Conservation (phyloP, 2,113 vertebrate species). For the Gnathonemus longibarbis region DNA sequence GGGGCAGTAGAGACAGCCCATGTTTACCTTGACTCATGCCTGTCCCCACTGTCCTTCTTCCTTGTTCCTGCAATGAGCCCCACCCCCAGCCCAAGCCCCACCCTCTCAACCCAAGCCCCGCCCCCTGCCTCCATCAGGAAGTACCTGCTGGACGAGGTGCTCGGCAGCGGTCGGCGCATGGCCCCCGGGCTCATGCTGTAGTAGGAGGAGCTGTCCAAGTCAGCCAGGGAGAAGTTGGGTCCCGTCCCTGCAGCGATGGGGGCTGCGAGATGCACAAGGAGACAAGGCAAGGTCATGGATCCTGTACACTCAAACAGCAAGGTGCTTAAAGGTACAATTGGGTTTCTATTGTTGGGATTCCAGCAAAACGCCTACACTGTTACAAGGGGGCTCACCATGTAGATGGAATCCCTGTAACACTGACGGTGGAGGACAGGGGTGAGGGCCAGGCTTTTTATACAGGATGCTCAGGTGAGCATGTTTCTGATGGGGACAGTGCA, state of each 20-base stretch:
- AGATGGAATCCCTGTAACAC: background rate
- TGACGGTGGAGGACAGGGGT: background rate
- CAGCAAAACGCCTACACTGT: background rate
- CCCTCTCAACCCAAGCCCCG: background rate
- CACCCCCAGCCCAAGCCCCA: background rate
- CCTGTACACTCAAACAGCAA: background rate
- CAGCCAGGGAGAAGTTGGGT: slow-evolving; percentile 94
- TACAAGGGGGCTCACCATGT: background rate
- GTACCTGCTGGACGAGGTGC: slow-evolving; percentile 87
- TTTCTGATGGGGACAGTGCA: background rate
- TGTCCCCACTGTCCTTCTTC: background rate
- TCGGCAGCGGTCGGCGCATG: slow-evolving; percentile 93
- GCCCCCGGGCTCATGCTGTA: slow-evolving; percentile 99
- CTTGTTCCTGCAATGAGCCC: background rate
- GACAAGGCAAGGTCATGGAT: slow-evolving; percentile 1
- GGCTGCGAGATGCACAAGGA: slow-evolving; percentile 56
- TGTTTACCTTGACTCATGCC: background rate
- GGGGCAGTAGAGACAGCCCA: background rate
- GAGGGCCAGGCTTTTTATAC: background rate
- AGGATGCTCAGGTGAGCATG: background rate
- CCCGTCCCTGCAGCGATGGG: slow-evolving; percentile 95
- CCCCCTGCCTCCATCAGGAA: background rate
- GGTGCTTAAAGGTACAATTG: background rate
- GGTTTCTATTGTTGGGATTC: background rate
- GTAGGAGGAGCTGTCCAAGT: slow-evolving; percentile 98